phyloP scores from a whole-genome alignment of 1,140 invertebrate species.

The Hermatobates lingyangjiaoensis region DNA sequence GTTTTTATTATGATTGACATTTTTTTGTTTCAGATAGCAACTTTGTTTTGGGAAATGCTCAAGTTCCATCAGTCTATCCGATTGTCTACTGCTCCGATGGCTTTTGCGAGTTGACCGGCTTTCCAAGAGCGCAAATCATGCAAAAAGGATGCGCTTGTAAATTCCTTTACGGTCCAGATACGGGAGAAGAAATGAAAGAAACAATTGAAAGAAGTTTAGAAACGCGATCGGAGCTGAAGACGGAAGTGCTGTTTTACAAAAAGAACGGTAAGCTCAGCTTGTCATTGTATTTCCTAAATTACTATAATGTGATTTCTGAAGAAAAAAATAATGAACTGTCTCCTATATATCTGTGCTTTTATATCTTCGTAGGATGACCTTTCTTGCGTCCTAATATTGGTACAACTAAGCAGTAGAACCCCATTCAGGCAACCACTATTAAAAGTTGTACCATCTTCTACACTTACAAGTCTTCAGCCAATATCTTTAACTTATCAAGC shows the following conservation, averaged over 20 bases:
- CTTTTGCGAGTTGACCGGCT: slow-evolving; percentile 91
- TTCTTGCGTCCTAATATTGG: too few relatives aligned
- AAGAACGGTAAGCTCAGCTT: slow-evolving; percentile 86
- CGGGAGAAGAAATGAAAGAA: slow-evolving; percentile 65
- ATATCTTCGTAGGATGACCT: too few relatives aligned
- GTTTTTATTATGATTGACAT: too few relatives aligned
- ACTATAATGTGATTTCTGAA: too few relatives aligned
- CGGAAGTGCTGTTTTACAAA: slow-evolving; percentile 87
- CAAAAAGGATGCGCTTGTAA: slow-evolving; percentile 91
- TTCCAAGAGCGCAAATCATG: slow-evolving; percentile 85
- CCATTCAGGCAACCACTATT: too few relatives aligned
- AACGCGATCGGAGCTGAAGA: slow-evolving; percentile 75
- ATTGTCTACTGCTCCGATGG: slow-evolving; percentile 97
- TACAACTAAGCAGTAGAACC: too few relatives aligned
- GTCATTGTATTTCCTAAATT: too few relatives aligned
- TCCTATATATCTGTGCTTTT: too few relatives aligned
- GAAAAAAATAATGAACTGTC: too few relatives aligned
- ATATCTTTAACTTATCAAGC: too few relatives aligned
- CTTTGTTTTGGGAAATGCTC: slow-evolving; percentile 92
- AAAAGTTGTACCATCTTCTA: too few relatives aligned
- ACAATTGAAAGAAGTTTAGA: slow-evolving; percentile 80
- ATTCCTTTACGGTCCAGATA: slow-evolving; percentile 84
- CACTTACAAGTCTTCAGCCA: too few relatives aligned
- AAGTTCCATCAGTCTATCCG: slow-evolving; percentile 69
- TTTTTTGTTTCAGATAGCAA: slow-evolving; percentile 71